phyloP scores from a whole-genome alignment of 2,797 vertebrate genomes.

The Sebastes trivittatus region DNA sequence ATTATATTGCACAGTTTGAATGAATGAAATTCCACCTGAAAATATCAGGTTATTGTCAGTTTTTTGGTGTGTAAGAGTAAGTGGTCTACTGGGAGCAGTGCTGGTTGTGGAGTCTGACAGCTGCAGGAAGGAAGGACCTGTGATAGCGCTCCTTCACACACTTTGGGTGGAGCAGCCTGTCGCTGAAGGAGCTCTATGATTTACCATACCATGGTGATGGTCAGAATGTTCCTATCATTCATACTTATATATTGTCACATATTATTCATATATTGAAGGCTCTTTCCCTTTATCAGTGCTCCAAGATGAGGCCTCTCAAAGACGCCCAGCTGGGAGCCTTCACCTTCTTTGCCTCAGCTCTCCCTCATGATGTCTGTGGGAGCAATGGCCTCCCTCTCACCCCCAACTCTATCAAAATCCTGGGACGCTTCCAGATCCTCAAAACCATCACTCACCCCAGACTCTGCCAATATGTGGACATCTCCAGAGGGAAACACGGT shows the following conservation, averaged over 20 bases:
- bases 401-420: slow-evolving; percentile 98
- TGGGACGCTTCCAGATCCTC: slow-evolving; percentile 97
- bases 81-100: no score
- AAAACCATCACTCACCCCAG: slow-evolving; percentile 94
- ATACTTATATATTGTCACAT: not conserved
- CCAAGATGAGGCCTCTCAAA: slow-evolving; percentile 89
- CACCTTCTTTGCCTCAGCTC: slow-evolving; percentile 97
- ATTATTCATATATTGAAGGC: not conserved
- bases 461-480: slow-evolving; percentile 97
- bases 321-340: slow-evolving; percentile 94
- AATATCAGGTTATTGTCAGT: no score
- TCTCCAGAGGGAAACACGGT: slow-evolving; percentile 97
- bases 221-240: not conserved
- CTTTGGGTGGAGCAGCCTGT: no score
- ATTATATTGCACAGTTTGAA: no score
- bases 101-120: no score
- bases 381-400: slow-evolving; percentile 98
- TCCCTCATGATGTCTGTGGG: slow-evolving; percentile 98
- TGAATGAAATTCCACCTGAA: no score
- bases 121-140: no score
- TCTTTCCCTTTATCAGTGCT: not conserved
- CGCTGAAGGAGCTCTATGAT: not conserved
- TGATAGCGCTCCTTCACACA: accelerated
- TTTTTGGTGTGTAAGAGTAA: no score
- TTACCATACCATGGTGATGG: not conserved